These are phyloP conservation scores for Endotricha flammealis DNA, from an alignment of 2,888 invertebrate genomes.

Conservation along the genomic window DNA sequence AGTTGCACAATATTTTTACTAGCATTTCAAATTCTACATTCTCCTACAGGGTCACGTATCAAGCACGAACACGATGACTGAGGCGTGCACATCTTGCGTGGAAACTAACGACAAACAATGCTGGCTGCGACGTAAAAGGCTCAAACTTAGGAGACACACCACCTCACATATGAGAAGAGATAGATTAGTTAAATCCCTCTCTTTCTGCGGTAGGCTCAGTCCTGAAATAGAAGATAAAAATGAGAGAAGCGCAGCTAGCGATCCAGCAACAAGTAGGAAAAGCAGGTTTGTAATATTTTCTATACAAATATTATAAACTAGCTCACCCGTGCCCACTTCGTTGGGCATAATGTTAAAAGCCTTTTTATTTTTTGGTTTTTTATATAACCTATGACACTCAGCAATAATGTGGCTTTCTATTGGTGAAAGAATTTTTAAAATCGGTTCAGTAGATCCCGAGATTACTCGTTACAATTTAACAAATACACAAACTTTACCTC, in stretches of 20 bases:
- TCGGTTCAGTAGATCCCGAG: no score
- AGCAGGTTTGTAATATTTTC: constrained; percentile 63
- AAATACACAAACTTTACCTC: no score
- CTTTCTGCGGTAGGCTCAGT: constrained; percentile 82
- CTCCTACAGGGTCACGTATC: constrained; percentile 64
- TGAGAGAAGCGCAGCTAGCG: constrained; percentile 80
- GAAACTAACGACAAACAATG: constrained; percentile 69
- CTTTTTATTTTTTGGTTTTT: no score
- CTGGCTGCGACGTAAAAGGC: constrained; percentile 61
- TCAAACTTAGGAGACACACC: constrained; percentile 52
- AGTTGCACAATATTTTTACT: no score
- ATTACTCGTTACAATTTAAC: no score
- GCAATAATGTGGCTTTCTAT: no score
- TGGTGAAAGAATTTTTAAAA: no score
- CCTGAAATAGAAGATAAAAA: constrained; percentile 77
- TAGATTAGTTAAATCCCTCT: constrained; percentile 84
- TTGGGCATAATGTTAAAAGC: no score
- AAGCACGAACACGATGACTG: constrained; percentile 74
- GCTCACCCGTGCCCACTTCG: no score
- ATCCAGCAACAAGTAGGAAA: constrained; percentile 79
- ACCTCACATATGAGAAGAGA: constrained; percentile 48
- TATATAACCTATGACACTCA: no score
- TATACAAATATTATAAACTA: no score
- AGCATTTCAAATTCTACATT: no score
- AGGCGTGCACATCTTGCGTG: constrained; percentile 72